Evolutionary conservation across 2,113 vertebrate genomes (phyloP).

Genomic region (Tor tambroides): DNA sequence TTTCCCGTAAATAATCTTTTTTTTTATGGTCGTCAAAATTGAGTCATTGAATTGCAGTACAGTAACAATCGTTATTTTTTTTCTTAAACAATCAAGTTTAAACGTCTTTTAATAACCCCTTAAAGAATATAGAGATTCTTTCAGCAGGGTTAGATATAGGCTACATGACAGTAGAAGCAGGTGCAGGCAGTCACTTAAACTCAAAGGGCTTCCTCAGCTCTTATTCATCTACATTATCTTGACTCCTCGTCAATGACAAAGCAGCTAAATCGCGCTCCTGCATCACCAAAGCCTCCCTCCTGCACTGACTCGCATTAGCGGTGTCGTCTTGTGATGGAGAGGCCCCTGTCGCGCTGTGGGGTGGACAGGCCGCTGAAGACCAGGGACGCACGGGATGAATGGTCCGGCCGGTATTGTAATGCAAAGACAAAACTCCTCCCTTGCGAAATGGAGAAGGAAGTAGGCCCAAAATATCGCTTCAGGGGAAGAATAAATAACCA

Average conservation of each 20-base stretch:
- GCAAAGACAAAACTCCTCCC: slow-evolving; percentile 71
- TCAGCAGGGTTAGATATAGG: not conserved
- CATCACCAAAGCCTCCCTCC: slow-evolving; percentile 54
- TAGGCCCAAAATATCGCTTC: slow-evolving; percentile 13
- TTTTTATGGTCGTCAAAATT: too few relatives aligned
- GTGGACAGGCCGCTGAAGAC: slow-evolving; percentile 75
- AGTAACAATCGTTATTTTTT: not conserved
- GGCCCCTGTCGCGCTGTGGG: slow-evolving; percentile 67
- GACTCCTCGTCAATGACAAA: slow-evolving; percentile 47
- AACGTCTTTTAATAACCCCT: slow-evolving; percentile 6
- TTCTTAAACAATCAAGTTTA: not conserved
- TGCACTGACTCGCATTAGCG: slow-evolving; percentile 67
- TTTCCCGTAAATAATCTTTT: too few relatives aligned
- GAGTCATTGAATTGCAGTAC: not conserved
- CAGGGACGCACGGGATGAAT: slow-evolving; percentile 70
- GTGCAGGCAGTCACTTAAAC: slow-evolving; percentile 36
- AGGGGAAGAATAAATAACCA: slow-evolving; percentile 5
- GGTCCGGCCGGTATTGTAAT: slow-evolving; percentile 77
- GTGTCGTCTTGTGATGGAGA: slow-evolving; percentile 64
- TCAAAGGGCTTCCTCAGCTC: slow-evolving; percentile 26
- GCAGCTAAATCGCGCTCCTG: slow-evolving; percentile 31
- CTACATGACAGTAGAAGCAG: slow-evolving; percentile 43
- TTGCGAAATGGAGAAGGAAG: slow-evolving; percentile 68
- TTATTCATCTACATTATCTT: slow-evolving; percentile 36
- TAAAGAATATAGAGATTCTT: not conserved